Percentiles rank a stretch among this genome's conserved stretches.
Conservation (phyloP, 2,797 vertebrate species). For the Pseudomugil gertrudae region DNA sequence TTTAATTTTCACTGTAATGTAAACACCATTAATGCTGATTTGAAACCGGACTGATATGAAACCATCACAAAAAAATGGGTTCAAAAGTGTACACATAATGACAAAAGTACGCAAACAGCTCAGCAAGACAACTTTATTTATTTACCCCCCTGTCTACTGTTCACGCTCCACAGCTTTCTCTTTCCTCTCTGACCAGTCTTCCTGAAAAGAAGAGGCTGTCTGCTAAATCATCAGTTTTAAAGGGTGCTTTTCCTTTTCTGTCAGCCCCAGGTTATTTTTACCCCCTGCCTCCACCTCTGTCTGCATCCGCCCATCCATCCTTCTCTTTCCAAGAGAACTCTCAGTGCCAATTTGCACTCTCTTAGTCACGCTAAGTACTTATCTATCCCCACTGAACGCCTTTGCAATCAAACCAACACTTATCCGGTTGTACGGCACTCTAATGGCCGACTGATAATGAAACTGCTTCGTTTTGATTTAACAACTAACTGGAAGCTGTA, state of each 20-base stretch:
- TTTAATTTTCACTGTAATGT: not conserved
- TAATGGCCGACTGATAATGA: conserved; percentile 75
- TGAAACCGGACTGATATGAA: no score
- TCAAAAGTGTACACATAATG: conserved; percentile 8
- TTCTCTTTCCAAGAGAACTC: conserved; percentile 67
- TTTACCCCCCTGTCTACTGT: conserved; percentile 34
- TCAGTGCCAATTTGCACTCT: conserved; percentile 75
- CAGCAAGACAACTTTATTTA: conserved; percentile 54
- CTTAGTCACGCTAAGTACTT: conserved; percentile 80
- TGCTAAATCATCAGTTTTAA: conserved; percentile 80
- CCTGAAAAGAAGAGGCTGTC: conserved; percentile 69
- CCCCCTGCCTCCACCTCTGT: conserved; percentile 42
- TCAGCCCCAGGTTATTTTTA: conserved; percentile 74
- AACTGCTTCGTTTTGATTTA: conserved; percentile 74
- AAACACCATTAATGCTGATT: no score
- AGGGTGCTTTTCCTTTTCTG: conserved; percentile 68
- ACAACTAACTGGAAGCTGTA: conserved; percentile 68
- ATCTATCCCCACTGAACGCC: conserved; percentile 77
- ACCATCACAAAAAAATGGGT: conserved; percentile 18
- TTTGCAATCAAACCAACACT: conserved; percentile 81
- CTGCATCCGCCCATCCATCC: conserved; percentile 61
- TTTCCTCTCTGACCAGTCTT: conserved; percentile 52
- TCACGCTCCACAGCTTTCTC: conserved; percentile 30
- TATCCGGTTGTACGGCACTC: conserved; percentile 75
- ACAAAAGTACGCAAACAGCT: conserved; percentile 19